These are phyloP conservation scores for Odontomyia ornata DNA, from an alignment of 2,888 invertebrate genomes.

Conservation along the genomic window DNA sequence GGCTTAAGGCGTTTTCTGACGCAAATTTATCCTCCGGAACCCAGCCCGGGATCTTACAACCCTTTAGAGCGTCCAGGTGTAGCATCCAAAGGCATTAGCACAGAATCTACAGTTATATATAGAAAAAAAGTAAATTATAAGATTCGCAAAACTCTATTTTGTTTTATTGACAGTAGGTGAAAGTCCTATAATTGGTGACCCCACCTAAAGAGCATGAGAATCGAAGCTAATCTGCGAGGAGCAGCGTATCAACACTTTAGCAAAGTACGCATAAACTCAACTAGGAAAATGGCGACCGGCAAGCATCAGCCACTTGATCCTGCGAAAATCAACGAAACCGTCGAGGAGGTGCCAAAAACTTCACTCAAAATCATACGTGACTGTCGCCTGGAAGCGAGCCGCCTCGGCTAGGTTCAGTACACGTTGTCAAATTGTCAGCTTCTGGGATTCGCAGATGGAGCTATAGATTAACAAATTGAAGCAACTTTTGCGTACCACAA, in stretches of 20 bases:
- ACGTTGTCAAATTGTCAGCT: not conserved
- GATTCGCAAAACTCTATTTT: too few species aligned
- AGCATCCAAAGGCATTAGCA: too few species aligned
- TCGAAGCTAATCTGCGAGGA: accelerated
- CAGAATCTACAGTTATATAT: too few species aligned
- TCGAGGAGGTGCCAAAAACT: not conserved
- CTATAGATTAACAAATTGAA: not conserved
- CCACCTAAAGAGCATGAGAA: too few species aligned
- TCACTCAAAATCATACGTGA: not conserved
- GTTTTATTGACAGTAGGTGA: not conserved
- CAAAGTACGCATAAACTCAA: accelerated
- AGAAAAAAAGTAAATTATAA: too few species aligned
- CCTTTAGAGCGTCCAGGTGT: too few species aligned
- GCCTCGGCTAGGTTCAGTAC: not conserved
- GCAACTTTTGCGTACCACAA: not conserved
- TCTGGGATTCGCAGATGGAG: not conserved
- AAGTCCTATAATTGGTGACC: not conserved
- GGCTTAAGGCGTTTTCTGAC: too few species aligned
- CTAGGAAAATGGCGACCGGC: not conserved
- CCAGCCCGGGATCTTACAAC: too few species aligned
- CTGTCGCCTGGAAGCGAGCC: not conserved
- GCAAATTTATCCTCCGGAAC: too few species aligned
- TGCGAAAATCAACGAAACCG: not conserved
- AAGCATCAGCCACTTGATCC: not conserved
- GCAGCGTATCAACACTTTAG: accelerated